Evolutionary conservation across 1,140 invertebrate genomes (phyloP).

Genomic region (Chironomus tepperi): DNA sequence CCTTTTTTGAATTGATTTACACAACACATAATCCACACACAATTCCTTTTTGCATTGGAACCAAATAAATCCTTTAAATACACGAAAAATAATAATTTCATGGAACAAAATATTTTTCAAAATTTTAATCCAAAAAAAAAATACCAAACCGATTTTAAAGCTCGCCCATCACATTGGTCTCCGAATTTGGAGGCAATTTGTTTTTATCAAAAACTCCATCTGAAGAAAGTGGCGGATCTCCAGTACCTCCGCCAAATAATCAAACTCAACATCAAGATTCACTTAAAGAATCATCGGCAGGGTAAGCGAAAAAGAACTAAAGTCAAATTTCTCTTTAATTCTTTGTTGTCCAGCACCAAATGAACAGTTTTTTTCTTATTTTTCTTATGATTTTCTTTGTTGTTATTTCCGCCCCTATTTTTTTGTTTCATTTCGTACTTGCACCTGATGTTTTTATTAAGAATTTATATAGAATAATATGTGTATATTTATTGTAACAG

Average conservation of each 20-base stretch:
- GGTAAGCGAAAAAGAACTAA: background rate
- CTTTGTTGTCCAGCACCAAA: background rate
- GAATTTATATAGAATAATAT: too few species aligned
- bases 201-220: constrained; percentile 78
- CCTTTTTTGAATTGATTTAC: background rate
- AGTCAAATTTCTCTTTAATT: too few species aligned
- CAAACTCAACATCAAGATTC: constrained; percentile 12
- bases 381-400: background rate
- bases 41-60: constrained; percentile 26
- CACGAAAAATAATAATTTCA: too few species aligned
- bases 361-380: background rate
- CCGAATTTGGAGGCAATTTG: constrained; percentile 75
- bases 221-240: constrained; percentile 60
- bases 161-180: constrained; percentile 81
- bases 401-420: background rate
- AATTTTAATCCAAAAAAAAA: constrained; percentile 2
- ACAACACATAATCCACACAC: constrained; percentile 24
- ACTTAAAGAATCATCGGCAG: background rate
- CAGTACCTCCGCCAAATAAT: constrained; percentile 36
- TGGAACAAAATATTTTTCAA: constrained; percentile 17
- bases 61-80: constrained; percentile 26
- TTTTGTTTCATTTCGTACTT: background rate
- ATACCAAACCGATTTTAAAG: constrained; percentile 39
- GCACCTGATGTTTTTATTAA: too few species aligned
- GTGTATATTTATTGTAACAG: too few species aligned